Base-by-base conservation (phyloP, 2,113 vertebrate species). In the Forbesichthys agassizii region DNA sequence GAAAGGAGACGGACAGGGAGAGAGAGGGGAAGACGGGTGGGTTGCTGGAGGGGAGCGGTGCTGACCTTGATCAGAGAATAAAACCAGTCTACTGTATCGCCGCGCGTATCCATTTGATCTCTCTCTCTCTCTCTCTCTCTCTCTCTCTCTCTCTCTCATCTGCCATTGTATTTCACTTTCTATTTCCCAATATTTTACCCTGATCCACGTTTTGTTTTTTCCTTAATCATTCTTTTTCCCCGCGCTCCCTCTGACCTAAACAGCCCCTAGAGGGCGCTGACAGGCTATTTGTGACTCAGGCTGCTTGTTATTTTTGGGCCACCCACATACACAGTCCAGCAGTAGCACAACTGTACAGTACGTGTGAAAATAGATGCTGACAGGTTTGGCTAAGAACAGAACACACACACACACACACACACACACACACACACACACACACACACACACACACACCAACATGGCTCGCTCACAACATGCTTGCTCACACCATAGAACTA, bases 41-140 rank as follows among this genome's bases (percentile, higher is more conserved):
- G 27, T 71, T 71, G 73, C 72, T 58, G 47, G 67, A 74, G 75
- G 75, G 76, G 77, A 75, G 55, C 67, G 69, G 64, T 69, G 76
- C 64, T 85, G 88, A 90, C 89, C 91, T 91, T 89, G 88, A 88
- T 85, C 79, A 68, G 74, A 88, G 83, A 88, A 88, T 91, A 86
- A 73, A 81, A 81, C 80, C 83, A 69, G 78, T 85, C 84, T 84
- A 80, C 86, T 87, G 87, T 89, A 66, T 71, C 64, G 70, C 72
- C 69, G 66, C 71, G 67, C 51, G 75, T 63, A 80, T 78, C 77
- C 68, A 76, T 88, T 88, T 83, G 77, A 88, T 87, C 27, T 27
- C 27, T 27, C 20, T 27, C 20, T 27, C 20, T 27, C 42, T 73
- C 12, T 57, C 75, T 78, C 77, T 52, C 73, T 74, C 65, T 33